Percentiles rank a stretch among this genome's conserved stretches.
Evolutionary conservation across 2,797 vertebrate species (phyloP).

Genomic region (Sebastes melanostomus): DNA sequence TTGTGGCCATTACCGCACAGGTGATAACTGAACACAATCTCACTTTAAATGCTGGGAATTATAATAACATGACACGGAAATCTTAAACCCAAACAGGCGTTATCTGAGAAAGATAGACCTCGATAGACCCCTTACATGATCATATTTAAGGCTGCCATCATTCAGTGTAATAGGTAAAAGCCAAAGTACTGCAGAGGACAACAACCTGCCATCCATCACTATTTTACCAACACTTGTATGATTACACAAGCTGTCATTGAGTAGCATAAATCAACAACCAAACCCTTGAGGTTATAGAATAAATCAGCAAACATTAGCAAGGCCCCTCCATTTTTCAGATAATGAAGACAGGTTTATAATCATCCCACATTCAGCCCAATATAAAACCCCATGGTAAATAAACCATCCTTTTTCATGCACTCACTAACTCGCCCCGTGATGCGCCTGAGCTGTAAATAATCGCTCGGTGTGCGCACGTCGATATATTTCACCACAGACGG

Average conservation of each 20-base stretch:
- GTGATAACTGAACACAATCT: slow-evolving; percentile 24
- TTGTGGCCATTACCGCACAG: slow-evolving; percentile 27
- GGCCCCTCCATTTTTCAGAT: slow-evolving; percentile 73
- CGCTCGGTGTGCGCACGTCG: slow-evolving; percentile 31
- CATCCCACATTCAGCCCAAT: slow-evolving; percentile 70
- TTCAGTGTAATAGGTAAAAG: slow-evolving; percentile 65
- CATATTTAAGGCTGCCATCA: slow-evolving; percentile 46
- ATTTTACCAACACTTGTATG: slow-evolving; percentile 78
- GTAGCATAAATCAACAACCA: slow-evolving; percentile 71
- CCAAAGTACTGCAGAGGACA: slow-evolving; percentile 62
- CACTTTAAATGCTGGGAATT: slow-evolving; percentile 20
- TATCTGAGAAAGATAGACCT: slow-evolving; percentile 12
- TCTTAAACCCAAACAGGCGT: slow-evolving; percentile 5
- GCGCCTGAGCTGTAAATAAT: slow-evolving; percentile 68
- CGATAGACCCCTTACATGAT: slow-evolving; percentile 13
- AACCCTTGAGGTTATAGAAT: slow-evolving; percentile 69
- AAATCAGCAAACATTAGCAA: slow-evolving; percentile 77
- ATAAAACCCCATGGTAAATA: slow-evolving; percentile 70
- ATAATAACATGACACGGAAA: slow-evolving; percentile 14
- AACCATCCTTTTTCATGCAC: slow-evolving; percentile 63
- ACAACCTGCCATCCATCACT: slow-evolving; percentile 74
- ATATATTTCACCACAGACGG: slow-evolving; percentile 69
- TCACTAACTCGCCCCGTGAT: slow-evolving; percentile 54
- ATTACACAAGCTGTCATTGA: slow-evolving; percentile 68
- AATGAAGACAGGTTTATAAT: slow-evolving; percentile 80